Evolutionary conservation across 2,888 invertebrate species (phyloP).

Genomic region (Mythimna impura): DNA sequence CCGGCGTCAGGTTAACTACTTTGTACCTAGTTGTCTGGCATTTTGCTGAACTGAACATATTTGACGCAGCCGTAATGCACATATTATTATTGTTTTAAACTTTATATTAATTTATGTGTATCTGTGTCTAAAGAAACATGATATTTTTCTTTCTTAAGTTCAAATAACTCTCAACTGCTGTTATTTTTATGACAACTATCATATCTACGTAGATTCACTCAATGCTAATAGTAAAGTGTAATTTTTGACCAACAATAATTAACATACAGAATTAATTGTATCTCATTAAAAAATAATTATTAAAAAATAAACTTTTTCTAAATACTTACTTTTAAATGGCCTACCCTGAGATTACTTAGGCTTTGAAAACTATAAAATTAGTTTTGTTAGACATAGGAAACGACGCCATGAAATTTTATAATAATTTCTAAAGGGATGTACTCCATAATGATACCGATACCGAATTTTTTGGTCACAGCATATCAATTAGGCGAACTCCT

Average conservation of each 20-base stretch:
- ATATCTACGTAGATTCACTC: constrained; percentile 36
- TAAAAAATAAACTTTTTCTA: constrained; percentile 12
- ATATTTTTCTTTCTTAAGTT: too few relatives aligned
- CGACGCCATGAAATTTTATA: neutral
- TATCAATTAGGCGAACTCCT: constrained; percentile 60
- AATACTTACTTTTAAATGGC: neutral
- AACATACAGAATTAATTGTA: constrained; percentile 47
- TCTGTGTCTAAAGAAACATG: too few relatives aligned
- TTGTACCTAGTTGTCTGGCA: too few relatives aligned
- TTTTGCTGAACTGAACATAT: too few relatives aligned
- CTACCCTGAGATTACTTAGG: neutral
- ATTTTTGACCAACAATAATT: constrained; percentile 42
- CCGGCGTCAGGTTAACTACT: too few relatives aligned
- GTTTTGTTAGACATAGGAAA: neutral
- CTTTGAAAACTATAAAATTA: neutral
- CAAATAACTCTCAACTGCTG: neutral
- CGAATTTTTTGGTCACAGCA: constrained; percentile 40
- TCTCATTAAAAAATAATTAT: constrained; percentile 43
- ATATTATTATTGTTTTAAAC: too few relatives aligned
- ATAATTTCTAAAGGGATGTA: neutral
- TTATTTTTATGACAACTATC: constrained; percentile 33
- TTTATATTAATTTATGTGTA: too few relatives aligned
- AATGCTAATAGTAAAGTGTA: constrained; percentile 22
- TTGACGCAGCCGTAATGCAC: too few relatives aligned
- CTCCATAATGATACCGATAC: constrained; percentile 27